A percentile compares a stretch with the other conserved stretches of the same genome.
phyloP scores from a whole-genome alignment of 2,113 vertebrate species.

The Poeciliopsis turrubarensis region DNA sequence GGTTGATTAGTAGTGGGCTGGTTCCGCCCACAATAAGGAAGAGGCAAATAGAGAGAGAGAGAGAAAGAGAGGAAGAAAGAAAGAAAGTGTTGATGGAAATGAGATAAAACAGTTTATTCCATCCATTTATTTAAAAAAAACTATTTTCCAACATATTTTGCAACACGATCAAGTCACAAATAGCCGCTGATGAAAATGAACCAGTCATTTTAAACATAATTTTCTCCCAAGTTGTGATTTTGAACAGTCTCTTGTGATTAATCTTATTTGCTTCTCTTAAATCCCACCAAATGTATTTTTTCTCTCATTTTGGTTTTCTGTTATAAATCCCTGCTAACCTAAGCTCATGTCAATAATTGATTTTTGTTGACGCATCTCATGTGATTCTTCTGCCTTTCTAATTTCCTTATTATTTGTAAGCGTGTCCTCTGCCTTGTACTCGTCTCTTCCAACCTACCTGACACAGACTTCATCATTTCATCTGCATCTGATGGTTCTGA shows the following conservation, averaged over 20 bases:
- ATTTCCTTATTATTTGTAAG: background rate
- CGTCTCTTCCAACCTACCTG: background rate
- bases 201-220: too few species aligned
- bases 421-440: background rate
- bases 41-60: too few species aligned
- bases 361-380: background rate
- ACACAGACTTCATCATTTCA: background rate
- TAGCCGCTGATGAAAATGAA: background rate
- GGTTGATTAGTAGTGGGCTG: too few species aligned
- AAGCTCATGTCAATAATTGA: background rate
- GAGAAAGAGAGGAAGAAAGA: too few species aligned
- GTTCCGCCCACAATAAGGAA: too few species aligned
- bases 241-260: background rate
- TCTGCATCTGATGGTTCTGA: background rate
- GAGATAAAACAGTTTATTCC: too few species aligned
- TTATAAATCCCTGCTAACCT: background rate
- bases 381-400: too few species aligned
- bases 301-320: background rate
- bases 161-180: background rate
- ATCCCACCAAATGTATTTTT: background rate
- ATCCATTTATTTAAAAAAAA: too few species aligned
- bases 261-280: background rate
- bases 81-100: too few species aligned
- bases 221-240: too few species aligned
- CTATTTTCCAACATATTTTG: too few species aligned